phyloP scores from a whole-genome alignment of 2,888 invertebrate genomes.

The Gymnosoma rotundatum region DNA sequence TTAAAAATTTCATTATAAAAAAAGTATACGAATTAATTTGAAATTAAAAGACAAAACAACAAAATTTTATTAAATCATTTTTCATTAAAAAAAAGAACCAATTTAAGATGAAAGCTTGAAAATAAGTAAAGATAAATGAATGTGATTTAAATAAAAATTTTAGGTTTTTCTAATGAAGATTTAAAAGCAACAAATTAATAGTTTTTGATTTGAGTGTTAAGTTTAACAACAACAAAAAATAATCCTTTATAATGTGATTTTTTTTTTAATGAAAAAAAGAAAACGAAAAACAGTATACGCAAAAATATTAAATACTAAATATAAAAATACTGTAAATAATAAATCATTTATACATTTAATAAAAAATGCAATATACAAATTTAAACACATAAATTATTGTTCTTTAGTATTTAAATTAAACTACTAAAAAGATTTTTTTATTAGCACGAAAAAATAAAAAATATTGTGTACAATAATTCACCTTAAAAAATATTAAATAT shows the following conservation, averaged over 20 bases:
- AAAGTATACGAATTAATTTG: conserved; percentile 68
- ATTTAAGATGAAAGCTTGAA: conserved; percentile 45
- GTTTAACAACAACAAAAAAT: conserved; percentile 19
- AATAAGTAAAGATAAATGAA: conserved; percentile 50
- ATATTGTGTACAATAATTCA: conserved; percentile 42
- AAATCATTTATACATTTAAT: conserved; percentile 5
- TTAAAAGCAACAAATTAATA: not conserved
- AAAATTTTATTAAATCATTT: conserved; percentile 35
- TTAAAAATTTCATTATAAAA: conserved; percentile 33
- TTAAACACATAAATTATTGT: conserved; percentile 31
- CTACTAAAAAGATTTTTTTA: conserved; percentile 30
- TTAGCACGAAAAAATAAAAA: conserved; percentile 40
- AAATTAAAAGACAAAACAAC: conserved; percentile 52
- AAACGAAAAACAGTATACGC: conserved; percentile 47
- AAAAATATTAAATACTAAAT: conserved; percentile 18
- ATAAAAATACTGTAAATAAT: conserved; percentile 37
- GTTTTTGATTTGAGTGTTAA: conserved; percentile 19
- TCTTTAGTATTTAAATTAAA: conserved; percentile 43
- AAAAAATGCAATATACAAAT: conserved; percentile 52
- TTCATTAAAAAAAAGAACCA: conserved; percentile 55
- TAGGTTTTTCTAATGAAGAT: conserved; percentile 19
- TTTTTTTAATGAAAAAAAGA: not conserved
- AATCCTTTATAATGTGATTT: conserved; percentile 45
- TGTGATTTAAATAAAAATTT: conserved; percentile 43
- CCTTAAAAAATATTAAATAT: not conserved